phyloP scores from a whole-genome alignment of 2,797 vertebrate species.

The Melanotaenia maccullochi region DNA sequence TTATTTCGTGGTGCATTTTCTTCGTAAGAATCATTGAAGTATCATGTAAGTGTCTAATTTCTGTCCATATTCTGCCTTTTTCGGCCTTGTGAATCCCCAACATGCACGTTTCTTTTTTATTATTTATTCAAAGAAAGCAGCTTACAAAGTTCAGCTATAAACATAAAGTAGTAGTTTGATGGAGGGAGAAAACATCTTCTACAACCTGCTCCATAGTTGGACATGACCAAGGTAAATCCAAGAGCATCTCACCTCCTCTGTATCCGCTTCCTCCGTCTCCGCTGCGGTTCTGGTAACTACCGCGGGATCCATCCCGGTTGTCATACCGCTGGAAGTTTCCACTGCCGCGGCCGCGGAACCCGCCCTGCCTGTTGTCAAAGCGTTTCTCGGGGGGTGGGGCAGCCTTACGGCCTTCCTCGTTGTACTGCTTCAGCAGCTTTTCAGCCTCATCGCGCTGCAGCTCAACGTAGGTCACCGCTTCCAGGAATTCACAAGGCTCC shows the following conservation, averaged over 20 bases:
- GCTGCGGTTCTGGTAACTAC: conserved; percentile 82
- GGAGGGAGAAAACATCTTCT: too few species aligned
- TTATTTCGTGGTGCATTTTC: too few species aligned
- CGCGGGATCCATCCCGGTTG: conserved; percentile 82
- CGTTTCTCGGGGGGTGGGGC: conserved; percentile 92
- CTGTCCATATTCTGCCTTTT: too few species aligned
- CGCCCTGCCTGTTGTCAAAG: conserved; percentile 85
- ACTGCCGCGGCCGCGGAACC: conserved; percentile 83
- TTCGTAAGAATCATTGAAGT: too few species aligned
- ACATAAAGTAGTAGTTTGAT: too few species aligned
- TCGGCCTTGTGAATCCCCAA: too few species aligned
- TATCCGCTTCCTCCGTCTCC: conserved; percentile 74
- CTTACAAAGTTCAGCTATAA: too few species aligned
- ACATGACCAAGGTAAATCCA: neutral
- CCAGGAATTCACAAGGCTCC: conserved; percentile 90
- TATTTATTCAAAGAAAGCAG: too few species aligned
- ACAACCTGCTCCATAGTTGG: too few species aligned
- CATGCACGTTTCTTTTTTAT: too few species aligned
- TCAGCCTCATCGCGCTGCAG: conserved; percentile 88
- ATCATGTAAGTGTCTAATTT: too few species aligned
- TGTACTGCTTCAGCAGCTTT: conserved; percentile 89
- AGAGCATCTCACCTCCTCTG: conserved; percentile 74
- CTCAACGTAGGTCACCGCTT: conserved; percentile 87
- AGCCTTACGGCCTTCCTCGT: conserved; percentile 91
- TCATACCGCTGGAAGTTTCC: conserved; percentile 86